These are phyloP conservation scores for Isurus oxyrinchus DNA, from an alignment of 2,113 vertebrate species.

Conservation along the genomic window DNA sequence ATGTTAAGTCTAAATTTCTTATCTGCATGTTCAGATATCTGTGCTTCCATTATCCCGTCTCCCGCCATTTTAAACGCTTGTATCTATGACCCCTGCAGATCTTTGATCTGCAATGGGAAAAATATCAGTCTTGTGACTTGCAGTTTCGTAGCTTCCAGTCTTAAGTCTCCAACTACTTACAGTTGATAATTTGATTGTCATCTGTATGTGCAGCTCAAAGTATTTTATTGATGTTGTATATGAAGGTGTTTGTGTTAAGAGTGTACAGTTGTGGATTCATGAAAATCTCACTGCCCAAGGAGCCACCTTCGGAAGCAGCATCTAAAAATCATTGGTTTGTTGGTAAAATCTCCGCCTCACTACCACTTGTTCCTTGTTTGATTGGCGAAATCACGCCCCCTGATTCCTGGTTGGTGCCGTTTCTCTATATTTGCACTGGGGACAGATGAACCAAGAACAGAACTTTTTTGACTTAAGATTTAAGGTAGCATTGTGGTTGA, in stretches of 20 bases:
- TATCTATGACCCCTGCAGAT: neutral
- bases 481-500: neutral
- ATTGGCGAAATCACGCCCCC: neutral
- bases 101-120: neutral
- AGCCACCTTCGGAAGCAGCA: neutral
- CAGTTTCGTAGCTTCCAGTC: neutral
- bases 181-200: neutral
- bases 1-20: neutral
- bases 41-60: too few species aligned
- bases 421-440: neutral
- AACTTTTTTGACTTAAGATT: neutral
- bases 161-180: neutral
- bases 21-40: neutral
- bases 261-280: too few species aligned
- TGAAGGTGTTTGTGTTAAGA: neutral
- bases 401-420: neutral
- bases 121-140: neutral
- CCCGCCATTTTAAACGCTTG: neutral
- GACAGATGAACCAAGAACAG: neutral
- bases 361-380: neutral
- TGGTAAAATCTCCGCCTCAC: conserved; percentile 7
- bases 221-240: neutral
- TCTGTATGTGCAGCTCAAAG: too few species aligned
- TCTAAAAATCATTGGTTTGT: neutral
- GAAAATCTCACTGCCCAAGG: neutral